Percentiles rank a stretch among this genome's conserved stretches.
phyloP scores from a whole-genome alignment of 2,797 vertebrate genomes.

The Danio kyathit region DNA sequence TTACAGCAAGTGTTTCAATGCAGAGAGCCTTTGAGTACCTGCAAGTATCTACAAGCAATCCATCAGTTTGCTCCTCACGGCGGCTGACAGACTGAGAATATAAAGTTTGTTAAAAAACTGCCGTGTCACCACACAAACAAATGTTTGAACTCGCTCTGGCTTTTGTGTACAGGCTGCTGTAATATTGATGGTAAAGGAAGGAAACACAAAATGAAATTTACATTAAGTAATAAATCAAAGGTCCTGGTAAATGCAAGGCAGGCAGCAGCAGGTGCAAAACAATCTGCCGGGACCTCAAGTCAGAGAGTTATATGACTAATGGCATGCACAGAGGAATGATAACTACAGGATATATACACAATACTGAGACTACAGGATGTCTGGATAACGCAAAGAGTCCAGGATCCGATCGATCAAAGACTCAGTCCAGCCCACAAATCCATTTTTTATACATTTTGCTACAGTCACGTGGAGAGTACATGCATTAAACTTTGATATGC shows the following conservation, averaged over 20 bases:
- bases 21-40: not conserved
- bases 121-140: constrained; percentile 17
- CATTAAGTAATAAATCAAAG: constrained; percentile 53
- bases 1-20: not conserved
- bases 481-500: not conserved
- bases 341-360: not conserved
- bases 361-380: constrained; percentile 7
- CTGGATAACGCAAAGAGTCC: not conserved
- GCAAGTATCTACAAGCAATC: not conserved
- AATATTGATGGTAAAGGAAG: constrained; percentile 43
- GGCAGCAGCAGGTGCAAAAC: constrained; percentile 34
- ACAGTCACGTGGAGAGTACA: not conserved
- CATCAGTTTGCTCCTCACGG: not conserved
- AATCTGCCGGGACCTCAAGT: constrained; percentile 21
- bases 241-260: constrained; percentile 28
- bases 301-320: constrained; percentile 30
- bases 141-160: constrained; percentile 34
- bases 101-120: constrained; percentile 14
- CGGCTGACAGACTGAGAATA: not conserved
- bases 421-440: not conserved
- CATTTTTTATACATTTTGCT: not conserved
- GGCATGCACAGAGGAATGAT: not conserved
- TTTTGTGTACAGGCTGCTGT: constrained; percentile 16
- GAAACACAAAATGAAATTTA: constrained; percentile 50
- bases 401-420: constrained; percentile 23